Base-by-base conservation (phyloP, 1,140 invertebrate species). In the Tribolium castaneum region DNA sequence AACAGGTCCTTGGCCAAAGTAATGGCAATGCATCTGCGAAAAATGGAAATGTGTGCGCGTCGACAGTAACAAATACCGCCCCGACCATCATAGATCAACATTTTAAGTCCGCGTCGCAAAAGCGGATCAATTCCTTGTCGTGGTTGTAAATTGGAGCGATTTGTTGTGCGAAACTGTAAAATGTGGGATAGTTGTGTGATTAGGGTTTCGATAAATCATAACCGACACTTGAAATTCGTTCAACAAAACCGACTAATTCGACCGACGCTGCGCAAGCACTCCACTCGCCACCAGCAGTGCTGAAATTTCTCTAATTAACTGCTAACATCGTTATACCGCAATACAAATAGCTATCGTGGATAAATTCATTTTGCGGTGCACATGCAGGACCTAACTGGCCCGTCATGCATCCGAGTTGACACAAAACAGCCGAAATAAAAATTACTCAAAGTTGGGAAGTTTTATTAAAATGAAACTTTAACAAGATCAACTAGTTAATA, bases 221-320 rank as follows among this genome's bases (percentile, higher is more conserved):
- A 66, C 59, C 30, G 59, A 7, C 56, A 35, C 59, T 14, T 34
- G 25, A 66, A 66, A 66, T 66, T 66, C 30, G 56, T 25, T 66
- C 25, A 66, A 66, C 59, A 35, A 45, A 66, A 35, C 30, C 19
- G 59, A 35, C 25, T 66, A 66, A 66, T 66, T 66, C 30, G 25
- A 34, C 25, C 59, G 12, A 35, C 25, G 22, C 13, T 62, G 56
- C 19, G 13, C 22, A 62, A n/a, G 59, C 30, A 30, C 12, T 14
- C 59, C 34, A 66, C 35, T 66, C 54, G 22, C 54, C 10, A 59
- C 7, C 9, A 10, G 1, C 54, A 3, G 54, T 9, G 54, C 6
- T 9, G 25, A 66, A 66, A 66, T 66, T 34, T 66, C 59, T 66
- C 59, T 66, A 66, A 66, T 66, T 66, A 66, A 66, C 59, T 66